Conservation (phyloP, 2,797 vertebrate species). For the Microtus obscurus region DNA sequence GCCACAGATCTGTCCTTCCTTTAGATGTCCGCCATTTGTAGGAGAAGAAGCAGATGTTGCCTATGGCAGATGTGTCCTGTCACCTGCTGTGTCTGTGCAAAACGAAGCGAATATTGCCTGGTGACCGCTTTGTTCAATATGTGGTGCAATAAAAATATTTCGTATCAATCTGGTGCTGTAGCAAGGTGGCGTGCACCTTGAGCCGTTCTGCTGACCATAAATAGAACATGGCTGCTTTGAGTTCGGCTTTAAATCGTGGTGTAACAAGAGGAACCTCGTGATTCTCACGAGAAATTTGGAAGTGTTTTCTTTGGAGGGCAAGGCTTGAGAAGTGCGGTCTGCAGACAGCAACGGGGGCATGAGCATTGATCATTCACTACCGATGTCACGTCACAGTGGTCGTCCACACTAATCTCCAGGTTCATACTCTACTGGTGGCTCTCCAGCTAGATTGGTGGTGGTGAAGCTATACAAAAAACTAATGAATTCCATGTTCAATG, state of each 20-base stretch:
- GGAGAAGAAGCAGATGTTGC: not conserved
- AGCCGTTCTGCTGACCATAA: not conserved
- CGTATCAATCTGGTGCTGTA: not conserved
- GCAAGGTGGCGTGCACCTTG: too few relatives aligned
- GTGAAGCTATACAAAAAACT: not conserved
- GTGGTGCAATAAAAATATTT: not conserved
- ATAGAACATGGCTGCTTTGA: not conserved
- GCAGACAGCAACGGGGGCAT: too few relatives aligned
- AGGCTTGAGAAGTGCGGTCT: not conserved
- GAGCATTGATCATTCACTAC: accelerated
- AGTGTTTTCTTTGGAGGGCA: not conserved
- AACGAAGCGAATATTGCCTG: not conserved
- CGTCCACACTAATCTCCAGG: accelerated
- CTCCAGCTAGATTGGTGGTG: accelerated
- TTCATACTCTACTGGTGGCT: not conserved
- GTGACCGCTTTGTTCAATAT: not conserved
- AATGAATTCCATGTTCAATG: not conserved
- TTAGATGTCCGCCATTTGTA: not conserved
- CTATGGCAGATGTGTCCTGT: accelerated
- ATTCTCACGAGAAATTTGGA: not conserved
- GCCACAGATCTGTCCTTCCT: accelerated
- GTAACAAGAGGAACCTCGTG: not conserved
- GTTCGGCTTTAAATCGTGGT: not conserved
- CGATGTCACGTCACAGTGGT: not conserved
- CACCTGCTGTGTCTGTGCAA: not conserved